Evolutionary conservation across 1,140 invertebrate genomes (phyloP), one percentile per base, ranked within the genome.

Genomic region (Matsumurasca onukii): DNA sequence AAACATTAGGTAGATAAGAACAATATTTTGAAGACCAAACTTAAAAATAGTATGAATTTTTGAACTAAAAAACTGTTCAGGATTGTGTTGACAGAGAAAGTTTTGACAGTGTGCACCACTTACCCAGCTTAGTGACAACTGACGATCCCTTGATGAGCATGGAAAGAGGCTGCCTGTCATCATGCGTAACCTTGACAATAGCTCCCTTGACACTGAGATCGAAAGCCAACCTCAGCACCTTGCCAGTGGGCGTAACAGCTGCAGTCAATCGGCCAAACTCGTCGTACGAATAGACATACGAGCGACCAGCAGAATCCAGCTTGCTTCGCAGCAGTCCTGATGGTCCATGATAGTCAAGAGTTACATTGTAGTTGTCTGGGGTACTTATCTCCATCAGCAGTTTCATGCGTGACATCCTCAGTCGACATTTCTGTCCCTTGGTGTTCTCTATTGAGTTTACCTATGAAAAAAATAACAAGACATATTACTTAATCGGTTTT

Each of bases 391-490:
- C 91, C 76, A 96, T 91, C 1, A 98, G 80, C 84, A 95, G 89
- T 74, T 92, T 90, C 87, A 95, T 92, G 71, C 91, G 83, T 22
- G 70, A 71, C 91, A 97, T 95, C 71, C 88, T 86, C 1, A 98
- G 80, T 52, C 93, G 84, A 73, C 94, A 97, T 78, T 96, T 97
- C 73, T 96, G 93, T 0, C 93, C 94, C 78, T 94, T 93, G 0
- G 94, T 95, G 73, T 97, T 97, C 78, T 97, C 92, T 69, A 98
- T 96, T 0, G 93, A 95, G 71, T 95, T 95, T 0, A 96, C 94
- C 76, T 81, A 73, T 29, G 67, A 52, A n/a, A 5, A 52, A 52
- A 52, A 13, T 12, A n/a, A 45, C 39, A 45, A n/a, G n/a, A n/a
- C n/a, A n/a, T n/a, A n/a, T n/a, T n/a, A n/a, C n/a, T n/a, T n/a